Percentiles rank a stretch among this genome's conserved stretches.
Conservation (phyloP, 2,888 invertebrate species). For the Leistus spinibarbis region DNA sequence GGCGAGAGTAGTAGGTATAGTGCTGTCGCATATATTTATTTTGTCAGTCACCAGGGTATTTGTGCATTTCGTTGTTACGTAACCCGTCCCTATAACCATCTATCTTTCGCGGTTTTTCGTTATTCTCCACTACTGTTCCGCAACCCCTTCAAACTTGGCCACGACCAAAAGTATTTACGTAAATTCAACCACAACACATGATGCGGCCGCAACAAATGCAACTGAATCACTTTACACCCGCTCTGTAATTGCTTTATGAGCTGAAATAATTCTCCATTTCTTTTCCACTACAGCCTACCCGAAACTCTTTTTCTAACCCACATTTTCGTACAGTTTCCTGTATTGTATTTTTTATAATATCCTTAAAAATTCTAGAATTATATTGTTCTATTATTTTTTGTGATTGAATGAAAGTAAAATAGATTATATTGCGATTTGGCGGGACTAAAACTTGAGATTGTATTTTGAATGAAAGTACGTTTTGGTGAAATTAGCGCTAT, state of each 20-base stretch:
- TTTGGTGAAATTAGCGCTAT: too few species aligned
- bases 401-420: too few species aligned
- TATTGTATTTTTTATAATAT: neutral
- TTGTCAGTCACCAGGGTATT: neutral
- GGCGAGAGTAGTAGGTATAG: too few species aligned
- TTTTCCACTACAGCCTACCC: neutral
- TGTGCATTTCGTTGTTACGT: neutral
- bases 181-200: neutral
- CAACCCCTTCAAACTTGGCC: neutral
- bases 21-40: neutral
- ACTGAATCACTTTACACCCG: neutral
- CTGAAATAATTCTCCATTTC: neutral
- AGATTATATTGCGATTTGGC: too few species aligned
- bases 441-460: too few species aligned
- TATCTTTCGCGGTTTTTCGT: neutral
- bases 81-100: neutral
- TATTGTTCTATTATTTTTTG: too few species aligned
- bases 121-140: too few species aligned
- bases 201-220: neutral
- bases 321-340: neutral
- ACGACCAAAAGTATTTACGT: slow-evolving; percentile 1
- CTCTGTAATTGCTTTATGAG: slow-evolving; percentile 1
- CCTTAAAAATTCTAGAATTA: too few species aligned
- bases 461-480: too few species aligned
- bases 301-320: neutral